Evolutionary conservation across 2,113 vertebrate species (phyloP).

Genomic region (Otolemur garnettii): DNA sequence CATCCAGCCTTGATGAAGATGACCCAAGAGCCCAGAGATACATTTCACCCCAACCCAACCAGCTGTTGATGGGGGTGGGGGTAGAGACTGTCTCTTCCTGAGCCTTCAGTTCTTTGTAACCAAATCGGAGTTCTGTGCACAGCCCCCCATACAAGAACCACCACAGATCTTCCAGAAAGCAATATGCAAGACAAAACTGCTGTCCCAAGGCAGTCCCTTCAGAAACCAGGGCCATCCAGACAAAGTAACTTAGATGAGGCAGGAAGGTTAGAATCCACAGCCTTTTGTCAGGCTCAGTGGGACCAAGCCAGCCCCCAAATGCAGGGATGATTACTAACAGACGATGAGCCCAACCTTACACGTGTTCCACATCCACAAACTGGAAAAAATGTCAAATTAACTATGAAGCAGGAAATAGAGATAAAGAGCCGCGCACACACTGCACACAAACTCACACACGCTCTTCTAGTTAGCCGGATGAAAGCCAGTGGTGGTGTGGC

Average conservation of each 20-base stretch:
- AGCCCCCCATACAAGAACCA: not conserved
- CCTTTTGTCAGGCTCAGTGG: slow-evolving; percentile 9
- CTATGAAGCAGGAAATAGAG: slow-evolving; percentile 77
- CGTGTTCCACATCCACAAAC: slow-evolving; percentile 72
- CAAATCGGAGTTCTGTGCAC: not conserved
- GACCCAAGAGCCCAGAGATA: not conserved
- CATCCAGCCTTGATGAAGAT: not conserved
- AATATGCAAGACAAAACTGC: not conserved
- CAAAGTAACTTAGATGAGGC: not conserved
- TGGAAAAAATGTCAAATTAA: slow-evolving; percentile 74
- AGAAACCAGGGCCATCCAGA: not conserved
- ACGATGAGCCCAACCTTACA: slow-evolving; percentile 49
- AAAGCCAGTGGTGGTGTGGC: slow-evolving; percentile 62
- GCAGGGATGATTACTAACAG: slow-evolving; percentile 69
- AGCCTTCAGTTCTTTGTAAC: not conserved
- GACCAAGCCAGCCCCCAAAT: slow-evolving; percentile 9
- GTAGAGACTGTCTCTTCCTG: not conserved
- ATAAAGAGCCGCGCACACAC: slow-evolving; percentile 56
- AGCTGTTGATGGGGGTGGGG: too few species aligned
- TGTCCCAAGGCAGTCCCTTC: not conserved
- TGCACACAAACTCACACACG: not conserved
- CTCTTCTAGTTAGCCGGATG: slow-evolving; percentile 72
- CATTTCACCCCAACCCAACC: not conserved
- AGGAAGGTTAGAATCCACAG: slow-evolving; percentile 44
- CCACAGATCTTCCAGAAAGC: not conserved